Evolutionary conservation across 2,797 vertebrate species (phyloP).

Genomic region (Vultur gryphus): DNA sequence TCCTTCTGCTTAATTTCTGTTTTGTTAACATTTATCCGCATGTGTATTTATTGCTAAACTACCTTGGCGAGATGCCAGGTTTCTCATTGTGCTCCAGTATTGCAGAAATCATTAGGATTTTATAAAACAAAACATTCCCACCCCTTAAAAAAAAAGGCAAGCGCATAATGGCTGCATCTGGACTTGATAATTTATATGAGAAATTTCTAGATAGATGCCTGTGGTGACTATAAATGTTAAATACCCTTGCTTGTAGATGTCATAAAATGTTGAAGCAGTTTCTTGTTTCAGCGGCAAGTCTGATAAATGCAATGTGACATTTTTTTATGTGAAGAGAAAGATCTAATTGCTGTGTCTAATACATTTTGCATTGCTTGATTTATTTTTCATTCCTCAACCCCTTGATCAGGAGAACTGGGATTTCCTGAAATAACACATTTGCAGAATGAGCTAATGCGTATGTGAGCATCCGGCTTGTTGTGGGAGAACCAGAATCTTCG

Average conservation of each 20-base stretch:
- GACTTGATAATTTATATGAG: neutral
- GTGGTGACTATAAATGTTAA: constrained; percentile 1
- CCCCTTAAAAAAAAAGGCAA: neutral
- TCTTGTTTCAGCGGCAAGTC: neutral
- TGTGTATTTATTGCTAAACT: constrained; percentile 39
- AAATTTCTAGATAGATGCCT: neutral
- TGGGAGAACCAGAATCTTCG: neutral
- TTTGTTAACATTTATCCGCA: neutral
- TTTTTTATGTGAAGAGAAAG: neutral
- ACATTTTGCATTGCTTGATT: constrained; percentile 39
- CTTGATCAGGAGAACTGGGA: constrained; percentile 2
- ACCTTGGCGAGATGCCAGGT: neutral
- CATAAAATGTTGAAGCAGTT: neutral
- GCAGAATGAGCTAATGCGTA: neutral
- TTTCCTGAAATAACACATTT: constrained; percentile 5
- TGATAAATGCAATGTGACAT: neutral
- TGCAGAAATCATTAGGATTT: constrained; percentile 44
- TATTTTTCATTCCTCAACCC: constrained; percentile 34
- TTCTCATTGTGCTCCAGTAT: constrained; percentile 1
- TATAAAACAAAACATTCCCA: constrained; percentile 34
- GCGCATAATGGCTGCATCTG: neutral
- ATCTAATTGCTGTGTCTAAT: constrained; percentile 39
- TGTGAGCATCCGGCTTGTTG: neutral
- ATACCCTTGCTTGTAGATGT: neutral
- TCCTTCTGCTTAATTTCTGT: constrained; percentile 4